These are phyloP conservation scores for Oreochromis aureus DNA, from an alignment of 2,113 vertebrate genomes.

Conservation along the genomic window DNA sequence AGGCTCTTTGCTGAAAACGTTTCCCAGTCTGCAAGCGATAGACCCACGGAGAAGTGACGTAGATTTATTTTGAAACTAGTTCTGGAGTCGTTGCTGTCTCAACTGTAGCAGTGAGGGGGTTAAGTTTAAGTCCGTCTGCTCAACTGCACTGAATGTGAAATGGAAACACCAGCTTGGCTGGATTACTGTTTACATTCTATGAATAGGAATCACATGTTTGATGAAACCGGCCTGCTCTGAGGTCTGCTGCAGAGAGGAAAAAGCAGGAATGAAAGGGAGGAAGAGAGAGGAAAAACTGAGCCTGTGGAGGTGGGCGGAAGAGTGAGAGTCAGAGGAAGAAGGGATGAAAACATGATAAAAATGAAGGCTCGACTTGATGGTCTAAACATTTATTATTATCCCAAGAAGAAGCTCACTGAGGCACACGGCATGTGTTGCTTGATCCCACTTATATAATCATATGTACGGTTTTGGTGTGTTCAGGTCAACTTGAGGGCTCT, in stretches of 20 bases:
- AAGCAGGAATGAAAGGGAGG: background rate
- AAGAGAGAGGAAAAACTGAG: conserved; percentile 3
- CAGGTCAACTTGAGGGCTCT: background rate
- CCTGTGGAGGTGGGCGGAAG: background rate
- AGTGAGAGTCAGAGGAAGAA: background rate
- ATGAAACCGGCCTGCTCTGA: conserved; percentile 43
- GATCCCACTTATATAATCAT: conserved; percentile 23
- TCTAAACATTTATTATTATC: background rate
- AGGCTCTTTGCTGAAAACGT: background rate
- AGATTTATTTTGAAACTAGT: background rate
- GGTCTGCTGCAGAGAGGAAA: background rate
- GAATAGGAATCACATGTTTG: conserved; percentile 69
- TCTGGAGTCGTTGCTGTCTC: background rate
- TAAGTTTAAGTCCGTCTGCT: conserved; percentile 34
- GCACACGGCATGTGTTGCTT: conserved; percentile 13
- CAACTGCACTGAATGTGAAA: conserved; percentile 39
- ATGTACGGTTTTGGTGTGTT: background rate
- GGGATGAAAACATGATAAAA: background rate
- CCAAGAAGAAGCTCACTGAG: background rate
- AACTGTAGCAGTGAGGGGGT: conserved; percentile 12
- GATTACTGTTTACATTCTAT: conserved; percentile 70
- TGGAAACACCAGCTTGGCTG: conserved; percentile 55
- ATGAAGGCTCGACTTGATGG: conserved; percentile 1
- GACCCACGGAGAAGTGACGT: background rate
- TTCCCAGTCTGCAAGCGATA: background rate